Evolutionary conservation across 2,797 vertebrate genomes (phyloP).

Genomic region (Garrulus glandarius): DNA sequence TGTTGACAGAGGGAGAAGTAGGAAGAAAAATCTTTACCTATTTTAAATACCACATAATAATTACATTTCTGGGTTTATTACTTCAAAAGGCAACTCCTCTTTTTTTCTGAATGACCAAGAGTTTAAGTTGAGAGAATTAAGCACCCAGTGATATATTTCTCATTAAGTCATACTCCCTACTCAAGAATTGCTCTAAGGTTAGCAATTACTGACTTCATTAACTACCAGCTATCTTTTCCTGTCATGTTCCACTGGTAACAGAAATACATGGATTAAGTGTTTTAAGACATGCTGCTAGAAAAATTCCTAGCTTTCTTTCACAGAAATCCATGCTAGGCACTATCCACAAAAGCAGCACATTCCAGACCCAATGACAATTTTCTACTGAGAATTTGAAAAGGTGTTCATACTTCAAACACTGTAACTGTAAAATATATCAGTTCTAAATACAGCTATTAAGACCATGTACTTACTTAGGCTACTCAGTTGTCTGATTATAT

Average conservation of each 20-base stretch:
- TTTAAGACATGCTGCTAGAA: neutral
- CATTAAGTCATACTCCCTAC: neutral
- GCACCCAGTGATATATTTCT: neutral
- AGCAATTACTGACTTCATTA: neutral
- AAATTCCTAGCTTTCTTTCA: neutral
- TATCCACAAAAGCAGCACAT: neutral
- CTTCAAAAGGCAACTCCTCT: neutral
- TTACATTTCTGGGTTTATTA: neutral
- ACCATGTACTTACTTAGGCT: constrained; percentile 90
- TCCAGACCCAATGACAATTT: neutral
- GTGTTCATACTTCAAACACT: neutral
- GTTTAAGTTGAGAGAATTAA: neutral
- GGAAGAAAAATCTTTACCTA: neutral
- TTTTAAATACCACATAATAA: neutral
- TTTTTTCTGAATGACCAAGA: neutral
- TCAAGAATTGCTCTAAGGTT: neutral
- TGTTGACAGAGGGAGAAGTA: neutral
- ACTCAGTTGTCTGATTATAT: constrained; percentile 97
- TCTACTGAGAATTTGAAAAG: neutral
- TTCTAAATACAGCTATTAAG: neutral
- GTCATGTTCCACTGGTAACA: neutral
- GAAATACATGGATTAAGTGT: neutral
- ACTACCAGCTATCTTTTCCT: neutral
- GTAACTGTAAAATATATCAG: neutral
- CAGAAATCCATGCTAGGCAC: neutral